These are phyloP conservation scores for Sipha maydis DNA, from an alignment of 2,888 invertebrate species.

Conservation along the genomic window DNA sequence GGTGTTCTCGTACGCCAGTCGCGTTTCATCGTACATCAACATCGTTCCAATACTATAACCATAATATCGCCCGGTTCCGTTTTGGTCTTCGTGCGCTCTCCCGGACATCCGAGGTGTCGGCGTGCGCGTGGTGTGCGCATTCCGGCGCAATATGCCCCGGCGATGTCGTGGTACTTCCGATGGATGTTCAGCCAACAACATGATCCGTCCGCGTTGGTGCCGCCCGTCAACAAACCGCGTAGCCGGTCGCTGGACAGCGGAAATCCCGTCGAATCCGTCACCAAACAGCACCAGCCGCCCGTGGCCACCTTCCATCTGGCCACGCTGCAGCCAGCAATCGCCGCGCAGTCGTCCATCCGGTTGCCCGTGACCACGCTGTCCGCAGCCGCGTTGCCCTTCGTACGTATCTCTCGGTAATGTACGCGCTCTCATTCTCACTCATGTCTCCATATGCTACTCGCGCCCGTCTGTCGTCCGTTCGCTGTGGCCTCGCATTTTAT, in stretches of 20 bases:
- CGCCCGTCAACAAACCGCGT: constrained; percentile 73
- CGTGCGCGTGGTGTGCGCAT: neutral
- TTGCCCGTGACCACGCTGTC: constrained; percentile 46
- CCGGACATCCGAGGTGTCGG: neutral
- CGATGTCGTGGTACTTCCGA: constrained; percentile 77
- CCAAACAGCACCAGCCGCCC: neutral
- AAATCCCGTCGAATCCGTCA: constrained; percentile 18
- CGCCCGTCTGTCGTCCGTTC: neutral
- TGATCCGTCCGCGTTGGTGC: constrained; percentile 70
- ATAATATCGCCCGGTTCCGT: neutral
- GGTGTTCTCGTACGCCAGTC: neutral
- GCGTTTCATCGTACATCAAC: neutral
- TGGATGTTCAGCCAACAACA: constrained; percentile 71
- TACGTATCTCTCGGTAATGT: constrained; percentile 46
- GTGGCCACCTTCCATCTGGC: constrained; percentile 52
- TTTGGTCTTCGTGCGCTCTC: neutral
- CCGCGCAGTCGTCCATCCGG: constrained; percentile 15
- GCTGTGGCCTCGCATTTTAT: neutral
- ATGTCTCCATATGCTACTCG: too few species aligned
- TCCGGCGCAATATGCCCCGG: constrained; percentile 62
- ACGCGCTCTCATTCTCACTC: neutral
- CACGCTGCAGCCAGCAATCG: constrained; percentile 34
- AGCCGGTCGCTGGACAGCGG: constrained; percentile 76
- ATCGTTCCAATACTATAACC: too few species aligned
- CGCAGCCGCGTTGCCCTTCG: constrained; percentile 53